phyloP scores from a whole-genome alignment of 2,797 vertebrate species.

The Florisuga fusca region DNA sequence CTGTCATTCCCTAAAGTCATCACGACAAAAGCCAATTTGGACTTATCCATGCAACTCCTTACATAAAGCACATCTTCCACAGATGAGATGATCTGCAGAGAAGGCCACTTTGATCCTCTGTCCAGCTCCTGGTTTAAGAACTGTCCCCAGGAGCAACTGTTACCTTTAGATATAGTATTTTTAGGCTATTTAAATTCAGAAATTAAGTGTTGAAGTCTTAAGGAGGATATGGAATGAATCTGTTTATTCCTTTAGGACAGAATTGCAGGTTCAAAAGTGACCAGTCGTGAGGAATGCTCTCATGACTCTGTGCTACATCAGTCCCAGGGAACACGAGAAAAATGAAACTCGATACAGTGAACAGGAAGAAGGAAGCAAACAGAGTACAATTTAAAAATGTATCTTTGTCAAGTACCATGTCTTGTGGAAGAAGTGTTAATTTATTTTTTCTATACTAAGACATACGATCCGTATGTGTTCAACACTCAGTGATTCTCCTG shows the following conservation, averaged over 20 bases:
- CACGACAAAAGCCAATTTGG: background rate
- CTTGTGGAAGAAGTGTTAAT: background rate
- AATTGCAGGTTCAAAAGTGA: background rate
- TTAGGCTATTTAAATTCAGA: background rate
- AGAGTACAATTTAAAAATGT: background rate
- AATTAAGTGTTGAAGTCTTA: background rate
- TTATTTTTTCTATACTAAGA: background rate
- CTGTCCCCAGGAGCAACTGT: background rate
- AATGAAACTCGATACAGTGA: background rate
- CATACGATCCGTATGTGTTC: accelerated
- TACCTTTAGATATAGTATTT: background rate
- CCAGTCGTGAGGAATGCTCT: background rate
- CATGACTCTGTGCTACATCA: background rate
- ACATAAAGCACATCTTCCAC: background rate
- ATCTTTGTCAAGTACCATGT: background rate
- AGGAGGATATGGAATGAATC: background rate
- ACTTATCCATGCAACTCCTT: background rate
- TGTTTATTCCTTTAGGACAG: background rate
- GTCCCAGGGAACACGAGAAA: background rate
- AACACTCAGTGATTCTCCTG: background rate
- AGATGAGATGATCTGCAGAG: background rate
- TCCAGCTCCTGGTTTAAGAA: background rate
- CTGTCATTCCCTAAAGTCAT: background rate
- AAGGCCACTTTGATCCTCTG: background rate
- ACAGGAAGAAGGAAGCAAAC: background rate